Evolutionary conservation across 2,888 invertebrate species (phyloP), one percentile per base, ranked within the genome.

Genomic region (Cheilosia soror): DNA sequence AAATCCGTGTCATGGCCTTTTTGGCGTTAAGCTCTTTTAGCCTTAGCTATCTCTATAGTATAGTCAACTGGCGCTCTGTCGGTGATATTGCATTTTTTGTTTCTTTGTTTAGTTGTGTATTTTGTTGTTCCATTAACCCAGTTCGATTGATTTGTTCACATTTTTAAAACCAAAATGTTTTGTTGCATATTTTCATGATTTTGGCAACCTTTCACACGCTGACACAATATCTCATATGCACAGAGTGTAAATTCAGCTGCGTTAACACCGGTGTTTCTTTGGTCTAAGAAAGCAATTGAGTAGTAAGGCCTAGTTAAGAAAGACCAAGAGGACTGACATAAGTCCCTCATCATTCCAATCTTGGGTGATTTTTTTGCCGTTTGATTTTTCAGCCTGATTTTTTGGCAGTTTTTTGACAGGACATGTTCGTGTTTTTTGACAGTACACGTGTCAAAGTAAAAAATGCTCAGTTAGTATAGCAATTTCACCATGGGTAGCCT

Each of bases 1-100:
- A 73, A 73, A 73, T 66, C 25, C 66, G 47, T 80, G 80, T 80
- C 73, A 80, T 66, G 80, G 80, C 68, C 80, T 80, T 73, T 73
- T 73, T 63, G 71, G 55, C 37, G 47, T 60, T 69, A 53, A 57
- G 77, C 68, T 69, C 60, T 66, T 29, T 51, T 60, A 27, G 73
- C 60, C 55, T 53, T 47, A 47, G 42, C 44, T 55, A 5, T 55
- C 4, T 27, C 1, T 49, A 44, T 15, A 2, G 42, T 31, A 25
- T 37, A 44, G 57, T 63, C 29, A 51, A 62, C 69, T 4, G 65
- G 55, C 73, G 47, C 58, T 37, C 11, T 25, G 25, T 15, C 40
- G 69, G 31, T 44, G 60, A 60, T 60, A 55, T 44, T 79, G 72
- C 71, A 72, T 47, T 44, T 44, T 44, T 63, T 53, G n/a, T 27